These are phyloP conservation scores for Aphyosemion australe DNA, from an alignment of 2,113 vertebrate genomes.

Conservation along the genomic window DNA sequence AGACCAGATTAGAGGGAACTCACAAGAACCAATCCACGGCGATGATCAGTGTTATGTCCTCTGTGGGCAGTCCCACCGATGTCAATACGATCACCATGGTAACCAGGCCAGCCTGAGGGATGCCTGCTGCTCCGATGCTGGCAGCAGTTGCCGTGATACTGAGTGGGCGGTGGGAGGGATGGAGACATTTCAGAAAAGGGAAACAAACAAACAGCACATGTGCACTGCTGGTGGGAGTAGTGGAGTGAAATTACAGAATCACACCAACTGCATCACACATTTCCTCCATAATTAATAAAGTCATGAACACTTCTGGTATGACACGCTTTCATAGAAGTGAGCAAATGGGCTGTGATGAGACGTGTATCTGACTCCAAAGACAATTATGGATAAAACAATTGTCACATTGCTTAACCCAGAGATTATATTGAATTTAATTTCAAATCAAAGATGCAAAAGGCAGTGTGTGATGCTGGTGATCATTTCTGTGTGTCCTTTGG, in stretches of 20 bases:
- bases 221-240: slow-evolving; percentile 35
- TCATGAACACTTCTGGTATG: neutral
- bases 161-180: slow-evolving; percentile 59
- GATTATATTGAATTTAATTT: no score
- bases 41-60: slow-evolving; percentile 95
- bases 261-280: neutral
- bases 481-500: no score
- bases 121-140: slow-evolving; percentile 96
- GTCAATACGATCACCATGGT: slow-evolving; percentile 98
- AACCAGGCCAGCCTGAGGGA: slow-evolving; percentile 96
- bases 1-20: slow-evolving; percentile 82
- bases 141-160: slow-evolving; percentile 97
- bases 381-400: no score
- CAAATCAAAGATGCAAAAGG: no score
- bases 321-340: neutral
- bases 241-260: slow-evolving; percentile 9
- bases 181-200: slow-evolving; percentile 63
- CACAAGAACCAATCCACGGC: slow-evolving; percentile 99
- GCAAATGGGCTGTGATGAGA: neutral
- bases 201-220: slow-evolving; percentile 58
- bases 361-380: neutral
- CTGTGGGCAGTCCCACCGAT: slow-evolving; percentile 94
- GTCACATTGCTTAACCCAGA: no score
- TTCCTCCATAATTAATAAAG: neutral
- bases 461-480: no score